Percentiles rank a stretch among this genome's conserved stretches.
Evolutionary conservation across 2,888 invertebrate species (phyloP).

Genomic region (Gisinianus flammeolus): DNA sequence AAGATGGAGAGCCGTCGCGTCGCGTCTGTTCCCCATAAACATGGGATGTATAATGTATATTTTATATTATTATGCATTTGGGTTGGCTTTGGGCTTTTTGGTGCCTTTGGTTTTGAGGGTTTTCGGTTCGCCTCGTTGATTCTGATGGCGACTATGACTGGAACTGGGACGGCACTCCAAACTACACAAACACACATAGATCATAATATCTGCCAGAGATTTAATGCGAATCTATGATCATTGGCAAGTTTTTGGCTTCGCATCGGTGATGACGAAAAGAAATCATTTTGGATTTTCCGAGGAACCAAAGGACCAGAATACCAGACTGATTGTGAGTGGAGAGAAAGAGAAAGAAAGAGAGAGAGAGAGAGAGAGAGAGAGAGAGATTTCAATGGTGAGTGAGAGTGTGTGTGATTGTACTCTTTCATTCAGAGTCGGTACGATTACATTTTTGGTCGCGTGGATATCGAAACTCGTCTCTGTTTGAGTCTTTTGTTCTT

Average conservation of each 20-base stretch:
- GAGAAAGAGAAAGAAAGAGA: not conserved
- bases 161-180: not conserved
- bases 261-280: slow-evolving; percentile 21
- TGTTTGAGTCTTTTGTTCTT: slow-evolving; percentile 50
- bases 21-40: not conserved
- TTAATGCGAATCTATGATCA: slow-evolving; percentile 28
- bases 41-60: not conserved
- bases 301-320: slow-evolving; percentile 37
- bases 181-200: slow-evolving; percentile 1
- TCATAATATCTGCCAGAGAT: slow-evolving; percentile 36
- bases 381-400: slow-evolving; percentile 28
- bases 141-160: no score
- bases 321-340: not conserved
- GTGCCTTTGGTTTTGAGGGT: no score
- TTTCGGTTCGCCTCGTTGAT: slow-evolving; percentile 4
- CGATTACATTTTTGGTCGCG: slow-evolving; percentile 48
- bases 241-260: slow-evolving; percentile 34
- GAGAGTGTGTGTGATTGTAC: slow-evolving; percentile 1
- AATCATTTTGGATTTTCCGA: not conserved
- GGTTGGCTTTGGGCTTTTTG: not conserved
- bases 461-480: slow-evolving; percentile 53
- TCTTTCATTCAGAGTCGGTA: not conserved
- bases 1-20: not conserved
- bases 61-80: not conserved
- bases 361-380: not conserved